Conservation (phyloP, 2,888 invertebrate genomes). For the Dorcus hopei region DNA sequence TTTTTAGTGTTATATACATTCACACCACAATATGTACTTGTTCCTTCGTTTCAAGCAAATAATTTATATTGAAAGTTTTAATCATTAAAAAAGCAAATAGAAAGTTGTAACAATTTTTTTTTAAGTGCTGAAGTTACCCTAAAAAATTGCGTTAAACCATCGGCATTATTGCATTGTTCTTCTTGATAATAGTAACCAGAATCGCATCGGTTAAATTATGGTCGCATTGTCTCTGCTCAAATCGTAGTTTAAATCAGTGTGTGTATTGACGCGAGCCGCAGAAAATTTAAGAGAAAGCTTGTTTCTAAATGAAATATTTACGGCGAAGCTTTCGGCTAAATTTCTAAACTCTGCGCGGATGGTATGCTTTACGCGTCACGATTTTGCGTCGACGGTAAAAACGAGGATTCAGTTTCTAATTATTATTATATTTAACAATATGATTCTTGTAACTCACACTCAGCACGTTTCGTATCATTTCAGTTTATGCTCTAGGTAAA, state of each 20-base stretch:
- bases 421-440: not conserved
- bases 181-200: too few relatives aligned
- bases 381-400: conserved; percentile 9
- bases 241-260: not conserved
- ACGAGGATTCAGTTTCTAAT: not conserved
- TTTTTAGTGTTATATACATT: too few relatives aligned
- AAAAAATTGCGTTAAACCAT: too few relatives aligned
- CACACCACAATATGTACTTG: too few relatives aligned
- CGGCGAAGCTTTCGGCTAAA: conserved; percentile 22
- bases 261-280: conserved; percentile 1
- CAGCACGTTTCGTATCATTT: not conserved
- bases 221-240: not conserved
- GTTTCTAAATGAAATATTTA: conserved; percentile 19
- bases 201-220: not conserved
- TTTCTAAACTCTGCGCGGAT: conserved; percentile 20
- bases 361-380: conserved; percentile 20
- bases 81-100: too few relatives aligned
- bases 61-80: too few relatives aligned
- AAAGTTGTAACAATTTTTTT: too few relatives aligned
- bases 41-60: too few relatives aligned
- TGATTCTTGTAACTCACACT: not conserved
- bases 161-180: too few relatives aligned
- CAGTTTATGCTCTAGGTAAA: not conserved
- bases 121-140: too few relatives aligned
- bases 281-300: conserved; percentile 22